Base-by-base conservation (phyloP, 2,888 invertebrate species). In the Osmoderma eremita region DNA sequence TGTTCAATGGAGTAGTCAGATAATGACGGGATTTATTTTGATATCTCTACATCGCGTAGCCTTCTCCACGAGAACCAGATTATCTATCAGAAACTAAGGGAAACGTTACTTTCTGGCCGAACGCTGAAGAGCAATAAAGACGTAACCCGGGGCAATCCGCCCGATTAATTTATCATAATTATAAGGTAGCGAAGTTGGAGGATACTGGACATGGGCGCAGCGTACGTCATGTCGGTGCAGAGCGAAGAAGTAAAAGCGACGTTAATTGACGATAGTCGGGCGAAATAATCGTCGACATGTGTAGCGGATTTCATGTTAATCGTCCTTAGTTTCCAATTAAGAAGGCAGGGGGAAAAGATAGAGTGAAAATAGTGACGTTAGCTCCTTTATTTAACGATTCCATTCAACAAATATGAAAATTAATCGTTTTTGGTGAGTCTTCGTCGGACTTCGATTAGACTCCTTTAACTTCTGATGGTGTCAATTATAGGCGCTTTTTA, bases 151-250 rank as follows among this genome's bases (percentile, higher is more conserved):
- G 39, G 56, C 41, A 17, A 54, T 39, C 22, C 50, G 30, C 12
- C 20, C 56, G 22, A 56, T 56, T 56, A 56, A 56, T 54, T 54
- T 22, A 56, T 56, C 41, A 56, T 41, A 41, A 56, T 56, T 56
- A 41, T 41, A 41, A 20, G 56, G 56, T 41, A 54, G 56, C 56
- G 41, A 22, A 10, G 20, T 22, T 41, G 13, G 20, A 56, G 17
- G 4, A 20, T 22, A 39, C 15, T 41, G 20, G 41, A 56, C 41
- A 13, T 22, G 41, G 22, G 12, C 48, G 20, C 8, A 54, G 24
- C 3, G 8, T 30, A 56, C 54, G 22, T 41, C 56, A 56, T 39
- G 39, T 56, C 22, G 15, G 20, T 38, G 39, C 6, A 2, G 6
- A 6, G 6, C 30, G 30, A 30, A 30, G 3, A 30, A 30, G 2